phyloP scores from a whole-genome alignment of 1,140 invertebrate genomes.

The Coboldia fuscipes region DNA sequence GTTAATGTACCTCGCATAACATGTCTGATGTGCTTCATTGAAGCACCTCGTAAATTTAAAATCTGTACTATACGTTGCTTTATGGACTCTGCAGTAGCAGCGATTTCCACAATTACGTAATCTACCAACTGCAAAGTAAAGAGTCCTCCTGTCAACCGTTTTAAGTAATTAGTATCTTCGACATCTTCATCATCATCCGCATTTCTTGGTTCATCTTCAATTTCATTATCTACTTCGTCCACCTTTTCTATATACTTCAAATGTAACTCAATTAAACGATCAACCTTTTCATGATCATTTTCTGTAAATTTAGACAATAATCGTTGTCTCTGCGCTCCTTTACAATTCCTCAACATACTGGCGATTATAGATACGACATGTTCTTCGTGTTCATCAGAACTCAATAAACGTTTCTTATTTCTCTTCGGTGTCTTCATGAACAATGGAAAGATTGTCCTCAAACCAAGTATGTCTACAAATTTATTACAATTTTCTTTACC shows the following conservation, averaged over 20 bases:
- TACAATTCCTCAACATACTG: conserved; percentile 80
- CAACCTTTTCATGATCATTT: conserved; percentile 97
- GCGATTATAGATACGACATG: conserved; percentile 89
- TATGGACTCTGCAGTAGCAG: conserved; percentile 51
- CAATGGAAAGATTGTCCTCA: conserved; percentile 89
- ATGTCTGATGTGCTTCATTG: conserved; percentile 82
- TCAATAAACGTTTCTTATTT: conserved; percentile 61
- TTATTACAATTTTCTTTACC: conserved; percentile 93
- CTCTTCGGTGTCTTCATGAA: conserved; percentile 97
- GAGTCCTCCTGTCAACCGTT: conserved; percentile 73
- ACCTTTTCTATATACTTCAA: conserved; percentile 95
- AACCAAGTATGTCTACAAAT: conserved; percentile 93
- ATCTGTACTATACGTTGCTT: conserved; percentile 81
- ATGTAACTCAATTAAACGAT: conserved; percentile 86
- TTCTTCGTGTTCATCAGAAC: conserved; percentile 85
- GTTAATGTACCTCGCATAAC: conserved; percentile 58
- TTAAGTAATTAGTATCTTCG: conserved; percentile 67
- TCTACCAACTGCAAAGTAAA: conserved; percentile 93
- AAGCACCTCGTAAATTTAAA: conserved; percentile 70
- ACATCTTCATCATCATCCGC: conserved; percentile 33
- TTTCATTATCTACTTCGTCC: conserved; percentile 58
- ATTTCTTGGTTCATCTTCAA: conserved; percentile 34
- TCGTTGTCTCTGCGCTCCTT: conserved; percentile 70
- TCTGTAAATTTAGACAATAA: conserved; percentile 92
- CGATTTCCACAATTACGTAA: conserved; percentile 87